Conservation (phyloP, 1,140 invertebrate species). For the Bradynema listronoti region DNA sequence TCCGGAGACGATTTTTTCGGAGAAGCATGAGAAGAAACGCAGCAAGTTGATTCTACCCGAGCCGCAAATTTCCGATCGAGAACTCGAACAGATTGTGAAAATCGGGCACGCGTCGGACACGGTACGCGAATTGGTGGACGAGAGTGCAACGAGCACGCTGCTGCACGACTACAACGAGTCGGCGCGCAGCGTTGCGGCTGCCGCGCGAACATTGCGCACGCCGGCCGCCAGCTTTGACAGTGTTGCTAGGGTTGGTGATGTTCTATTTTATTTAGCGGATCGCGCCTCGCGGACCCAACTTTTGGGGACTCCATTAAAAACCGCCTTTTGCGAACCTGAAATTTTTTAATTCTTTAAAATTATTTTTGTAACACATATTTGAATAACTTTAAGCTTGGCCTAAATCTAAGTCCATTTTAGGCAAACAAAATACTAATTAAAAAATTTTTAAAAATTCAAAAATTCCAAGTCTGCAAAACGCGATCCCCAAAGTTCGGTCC, state of each 20-base stretch:
- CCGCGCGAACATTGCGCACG: slow-evolving; percentile 74
- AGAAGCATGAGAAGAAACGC: slow-evolving; percentile 82
- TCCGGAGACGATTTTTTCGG: slow-evolving; percentile 78
- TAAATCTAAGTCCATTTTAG: too few species aligned
- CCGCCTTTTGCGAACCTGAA: too few species aligned
- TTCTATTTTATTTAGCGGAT: slow-evolving; percentile 1
- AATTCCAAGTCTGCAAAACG: too few species aligned
- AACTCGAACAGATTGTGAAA: slow-evolving; percentile 82
- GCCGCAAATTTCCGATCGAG: slow-evolving; percentile 85
- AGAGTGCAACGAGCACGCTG: slow-evolving; percentile 65
- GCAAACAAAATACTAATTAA: too few species aligned
- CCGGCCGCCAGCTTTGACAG: slow-evolving; percentile 67
- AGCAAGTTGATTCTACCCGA: slow-evolving; percentile 90
- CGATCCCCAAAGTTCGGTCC: too few species aligned
- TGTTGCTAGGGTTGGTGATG: slow-evolving; percentile 62
- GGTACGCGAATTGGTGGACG: slow-evolving; percentile 77
- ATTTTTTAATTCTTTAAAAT: too few species aligned
- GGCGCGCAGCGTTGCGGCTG: slow-evolving; percentile 61
- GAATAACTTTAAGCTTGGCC: too few species aligned
- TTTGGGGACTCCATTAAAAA: too few species aligned
- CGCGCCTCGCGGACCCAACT: too few species aligned
- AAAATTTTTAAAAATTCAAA: too few species aligned
- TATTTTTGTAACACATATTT: too few species aligned
- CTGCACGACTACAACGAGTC: slow-evolving; percentile 84
- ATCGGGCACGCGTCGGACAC: slow-evolving; percentile 87